Evolutionary conservation across 2,797 vertebrate genomes (phyloP), one percentile per base, ranked within the genome.

Genomic region (Lacerta viridis): DNA sequence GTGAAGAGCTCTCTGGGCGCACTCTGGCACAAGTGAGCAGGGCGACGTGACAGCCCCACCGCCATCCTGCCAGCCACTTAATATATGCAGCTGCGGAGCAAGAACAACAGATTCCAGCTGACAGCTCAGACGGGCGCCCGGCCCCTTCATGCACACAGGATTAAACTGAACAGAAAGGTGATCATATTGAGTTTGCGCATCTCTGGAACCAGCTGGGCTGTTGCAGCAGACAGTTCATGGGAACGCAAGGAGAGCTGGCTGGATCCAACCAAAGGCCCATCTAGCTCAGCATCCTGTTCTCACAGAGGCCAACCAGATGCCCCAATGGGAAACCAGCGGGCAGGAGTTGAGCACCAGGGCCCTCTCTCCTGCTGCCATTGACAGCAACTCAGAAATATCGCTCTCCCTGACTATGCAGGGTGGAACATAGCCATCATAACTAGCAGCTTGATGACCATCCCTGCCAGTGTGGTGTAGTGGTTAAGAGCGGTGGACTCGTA

Each of bases 101-200:
- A n/a, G 18, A 46, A 9, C 27, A n/a, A 8, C 61, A 13, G 1
- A 66, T 43, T 66, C 13, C 39, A 41, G 15, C 13, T 41, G 80
- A 81, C 41, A 13, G 69, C 69, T 66, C 36, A 41, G 25, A 29
- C 13, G 39, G 0, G 27, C 18, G 25, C 80, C 41, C 61, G 29
- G 61, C 23, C 59, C 7, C 55, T 80, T 82, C 33, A 23, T 3
- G 2, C 1, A 7, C 25, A 36, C 3, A 3, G 11, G 5, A 25
- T 61, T 79, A 43, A 88, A 85, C 75, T 0, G 66, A 90, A 74
- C 83, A 59, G 64, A 92, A 80, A 92, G 55, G 17, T 59, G 86
- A 80, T 59, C 85, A 43, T 0, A 0, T 91, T 5, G 86, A 1
- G 6, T 5, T 80, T 59, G 77, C 9, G 1, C 3, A 27, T 88